Conservation (phyloP, 2,113 vertebrate genomes). For the Orycteropus afer region DNA sequence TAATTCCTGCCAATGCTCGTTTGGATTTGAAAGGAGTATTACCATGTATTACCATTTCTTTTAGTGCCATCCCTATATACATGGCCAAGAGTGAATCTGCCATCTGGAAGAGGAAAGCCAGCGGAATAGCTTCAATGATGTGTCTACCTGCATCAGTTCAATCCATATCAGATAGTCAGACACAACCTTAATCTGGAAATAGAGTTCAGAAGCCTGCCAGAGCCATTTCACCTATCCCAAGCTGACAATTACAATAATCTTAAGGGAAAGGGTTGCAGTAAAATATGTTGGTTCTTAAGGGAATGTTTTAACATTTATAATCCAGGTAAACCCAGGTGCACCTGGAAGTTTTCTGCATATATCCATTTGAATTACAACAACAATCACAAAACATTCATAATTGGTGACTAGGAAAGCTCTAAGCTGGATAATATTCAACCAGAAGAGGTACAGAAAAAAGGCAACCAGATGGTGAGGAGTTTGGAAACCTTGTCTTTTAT, state of each 20-base stretch:
- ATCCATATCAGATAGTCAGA: not conserved
- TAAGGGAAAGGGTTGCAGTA: not conserved
- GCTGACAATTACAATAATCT: not conserved
- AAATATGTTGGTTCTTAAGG: slow-evolving; percentile 2
- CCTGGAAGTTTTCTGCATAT: not conserved
- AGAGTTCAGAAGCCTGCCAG: not conserved
- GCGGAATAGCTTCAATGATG: not conserved
- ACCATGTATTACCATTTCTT: not conserved
- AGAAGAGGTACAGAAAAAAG: slow-evolving; percentile 56
- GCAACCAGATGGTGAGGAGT: slow-evolving; percentile 60
- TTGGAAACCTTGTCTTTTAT: slow-evolving; percentile 39
- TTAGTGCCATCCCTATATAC: not conserved
- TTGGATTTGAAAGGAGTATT: slow-evolving; percentile 10
- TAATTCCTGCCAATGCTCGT: not conserved
- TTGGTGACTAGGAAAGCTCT: slow-evolving; percentile 21
- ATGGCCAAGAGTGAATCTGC: not conserved
- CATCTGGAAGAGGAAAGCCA: slow-evolving; percentile 15
- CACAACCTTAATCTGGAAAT: not conserved
- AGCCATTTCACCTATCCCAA: not conserved
- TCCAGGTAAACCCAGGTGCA: not conserved
- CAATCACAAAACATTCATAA: not conserved
- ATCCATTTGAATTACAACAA: slow-evolving; percentile 32
- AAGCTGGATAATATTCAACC: slow-evolving; percentile 27
- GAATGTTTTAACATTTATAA: not conserved
- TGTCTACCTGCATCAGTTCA: not conserved